Evolutionary conservation across 2,888 invertebrate genomes (phyloP), one percentile per base, ranked within the genome.

Genomic region (Myopa tessellatipennis): DNA sequence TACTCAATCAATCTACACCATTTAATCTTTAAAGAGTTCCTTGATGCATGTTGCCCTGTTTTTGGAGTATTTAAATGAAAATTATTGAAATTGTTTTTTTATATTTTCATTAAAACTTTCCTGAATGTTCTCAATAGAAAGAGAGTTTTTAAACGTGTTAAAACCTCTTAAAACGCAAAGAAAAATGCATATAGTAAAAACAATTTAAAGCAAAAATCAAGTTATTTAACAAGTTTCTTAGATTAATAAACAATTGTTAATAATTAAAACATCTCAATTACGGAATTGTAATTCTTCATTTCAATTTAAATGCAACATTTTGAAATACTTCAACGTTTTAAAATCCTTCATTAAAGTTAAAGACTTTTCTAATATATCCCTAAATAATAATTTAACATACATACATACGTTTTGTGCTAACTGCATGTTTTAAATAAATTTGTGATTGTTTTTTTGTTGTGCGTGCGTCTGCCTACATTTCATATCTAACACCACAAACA

Each of bases 401-500:
- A 67, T 34, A 5, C 14, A 67, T 34, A 5, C 14, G 10, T 52
- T 74, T 81, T 84, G 85, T 84, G 82, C 82, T 85, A 84, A 85
- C 84, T 80, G 88, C 88, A 88, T 87, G 88, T 83, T 78, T 45
- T 45, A 8, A 45, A 45, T 80, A 77, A 82, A 85, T 84, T 73
- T 73, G 45, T 61, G 16, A 52, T 83, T 85, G 85, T 79, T 80
- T 85, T 81, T 81, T 63, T 80, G 45, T 67, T 26, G 3, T 60
- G 26, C 69, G 40, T 71, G 74, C 69, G 65, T 3, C 5, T 58
- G 18, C 26, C 61, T 4, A 61, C 34, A 79, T 78, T 76, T 74
- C 63, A 69, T 75, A 72, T 67, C 8, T 63, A 79, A 77, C 72
- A 68, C 52, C 78, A 77, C 67, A 71, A 81, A 78, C 70, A 69